Percentiles rank a stretch among this genome's conserved stretches.
phyloP scores from a whole-genome alignment of 2,797 vertebrate species.

The Enteromius trimaculatus region DNA sequence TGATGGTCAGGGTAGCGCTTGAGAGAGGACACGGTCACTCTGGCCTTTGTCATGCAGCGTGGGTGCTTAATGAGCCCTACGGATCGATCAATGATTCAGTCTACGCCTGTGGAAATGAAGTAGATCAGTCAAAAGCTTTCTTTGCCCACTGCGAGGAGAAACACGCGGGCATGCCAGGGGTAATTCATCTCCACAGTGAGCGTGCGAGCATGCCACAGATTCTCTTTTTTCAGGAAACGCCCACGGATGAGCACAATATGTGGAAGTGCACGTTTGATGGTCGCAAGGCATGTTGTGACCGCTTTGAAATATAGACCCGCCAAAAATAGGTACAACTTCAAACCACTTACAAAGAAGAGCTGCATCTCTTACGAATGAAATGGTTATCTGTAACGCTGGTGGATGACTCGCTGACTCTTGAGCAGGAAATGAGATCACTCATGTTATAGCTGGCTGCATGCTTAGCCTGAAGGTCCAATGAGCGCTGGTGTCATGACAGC shows the following conservation, averaged over 20 bases:
- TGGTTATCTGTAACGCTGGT: not conserved
- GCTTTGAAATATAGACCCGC: constrained; percentile 15
- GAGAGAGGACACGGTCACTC: constrained; percentile 66
- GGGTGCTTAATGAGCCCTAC: constrained; percentile 77
- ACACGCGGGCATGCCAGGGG: constrained; percentile 48
- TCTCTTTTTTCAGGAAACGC: not conserved
- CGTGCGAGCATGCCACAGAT: not conserved
- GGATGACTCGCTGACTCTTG: constrained; percentile 27
- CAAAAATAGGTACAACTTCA: constrained; percentile 21
- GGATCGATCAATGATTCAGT: constrained; percentile 78
- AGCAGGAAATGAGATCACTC: constrained; percentile 25
- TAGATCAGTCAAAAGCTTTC: constrained; percentile 72
- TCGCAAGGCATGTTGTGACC: constrained; percentile 11
- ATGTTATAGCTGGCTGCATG: not conserved
- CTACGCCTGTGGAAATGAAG: constrained; percentile 75
- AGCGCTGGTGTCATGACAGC: constrained; percentile 24
- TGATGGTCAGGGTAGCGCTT: constrained; percentile 53
- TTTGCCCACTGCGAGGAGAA: constrained; percentile 45
- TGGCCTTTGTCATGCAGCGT: constrained; percentile 65
- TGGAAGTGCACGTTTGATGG: constrained; percentile 1
- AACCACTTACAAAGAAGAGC: constrained; percentile 2
- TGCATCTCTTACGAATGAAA: constrained; percentile 22
- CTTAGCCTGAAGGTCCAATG: constrained; percentile 22
- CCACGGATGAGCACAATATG: not conserved
- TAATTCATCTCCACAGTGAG: constrained; percentile 54